Base-by-base conservation (phyloP, 2,113 vertebrate species). In the Phycodurus eques region DNA sequence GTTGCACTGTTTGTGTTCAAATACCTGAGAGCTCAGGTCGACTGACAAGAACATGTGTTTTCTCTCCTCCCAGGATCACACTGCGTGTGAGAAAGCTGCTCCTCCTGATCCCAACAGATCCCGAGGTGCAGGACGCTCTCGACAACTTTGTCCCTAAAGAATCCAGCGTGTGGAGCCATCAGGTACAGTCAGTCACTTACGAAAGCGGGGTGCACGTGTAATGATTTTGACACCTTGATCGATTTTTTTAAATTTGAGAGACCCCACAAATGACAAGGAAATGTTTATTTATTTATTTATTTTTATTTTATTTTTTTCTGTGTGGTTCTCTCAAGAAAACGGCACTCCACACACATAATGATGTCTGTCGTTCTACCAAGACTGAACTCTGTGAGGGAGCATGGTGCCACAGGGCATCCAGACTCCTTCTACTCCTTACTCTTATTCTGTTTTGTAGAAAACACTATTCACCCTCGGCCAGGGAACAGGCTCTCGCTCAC, bases 51-150 rank as follows among this genome's bases (percentile, higher is more conserved):
- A 63, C 39, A 19, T 65, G 20, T 72, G 10, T 74, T 31, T 60
- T 67, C 57, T 60, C 22, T 43, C 1, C 20, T 74, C 59, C 42
- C 86, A 99, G 98, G 90, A 98, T 98, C 89, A 99, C 97, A 0
- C 88, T 99, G 10, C 92, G 98, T 63, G 98, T 99, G 68, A 93
- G 98, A 75, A 98, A 97, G 71, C 93, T 99, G 77, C 92, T 99
- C 61, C 94, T 99, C 27, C 88, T 99, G 39, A 98, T 99, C 83
- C 98, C 98, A 49, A 99, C 98, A 65, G 98, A 99, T 83, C 98
- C 97, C 15, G 96, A 98, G 78, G 97, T 99, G 82, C 97, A 99
- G 81, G 98, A 99, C 80, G 96, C 98, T 66, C 94, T 99, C 12
- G 98, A 99, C 85, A 94, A 94, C 89, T 94, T 94, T 88, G 93